These are phyloP conservation scores for Anoura caudifer DNA, from an alignment of 2,113 vertebrate genomes.

Conservation along the genomic window DNA sequence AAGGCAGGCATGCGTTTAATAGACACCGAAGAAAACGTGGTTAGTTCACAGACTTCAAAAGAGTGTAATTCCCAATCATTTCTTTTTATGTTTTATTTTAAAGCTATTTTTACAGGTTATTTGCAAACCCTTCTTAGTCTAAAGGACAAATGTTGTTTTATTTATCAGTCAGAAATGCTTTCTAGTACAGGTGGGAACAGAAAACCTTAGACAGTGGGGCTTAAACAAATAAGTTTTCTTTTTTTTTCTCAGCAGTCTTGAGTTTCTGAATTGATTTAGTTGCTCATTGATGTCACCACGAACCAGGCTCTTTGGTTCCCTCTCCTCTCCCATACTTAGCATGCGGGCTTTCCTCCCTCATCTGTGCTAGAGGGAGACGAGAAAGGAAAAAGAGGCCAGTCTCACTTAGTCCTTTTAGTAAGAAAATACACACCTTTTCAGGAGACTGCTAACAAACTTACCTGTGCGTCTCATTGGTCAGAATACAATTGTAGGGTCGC, in stretches of 20 bases:
- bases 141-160: neutral
- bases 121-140: neutral
- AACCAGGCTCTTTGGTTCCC: neutral
- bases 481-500: neutral
- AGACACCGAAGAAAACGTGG: neutral
- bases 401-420: neutral
- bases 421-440: conserved; percentile 13
- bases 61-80: neutral
- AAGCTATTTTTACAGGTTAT: conserved; percentile 2
- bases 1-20: neutral
- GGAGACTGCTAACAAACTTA: neutral
- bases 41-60: neutral
- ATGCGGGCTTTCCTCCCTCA: neutral
- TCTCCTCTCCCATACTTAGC: neutral
- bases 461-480: neutral
- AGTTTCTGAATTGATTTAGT: neutral
- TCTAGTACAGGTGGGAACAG: neutral
- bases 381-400: neutral
- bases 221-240: neutral
- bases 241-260: neutral
- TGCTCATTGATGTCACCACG: neutral
- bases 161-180: conserved; percentile 24
- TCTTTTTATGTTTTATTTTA: conserved; percentile 29
- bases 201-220: neutral
- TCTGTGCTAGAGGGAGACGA: neutral